Conservation (phyloP, 2,888 invertebrate genomes). For the Autographa pulchrina region DNA sequence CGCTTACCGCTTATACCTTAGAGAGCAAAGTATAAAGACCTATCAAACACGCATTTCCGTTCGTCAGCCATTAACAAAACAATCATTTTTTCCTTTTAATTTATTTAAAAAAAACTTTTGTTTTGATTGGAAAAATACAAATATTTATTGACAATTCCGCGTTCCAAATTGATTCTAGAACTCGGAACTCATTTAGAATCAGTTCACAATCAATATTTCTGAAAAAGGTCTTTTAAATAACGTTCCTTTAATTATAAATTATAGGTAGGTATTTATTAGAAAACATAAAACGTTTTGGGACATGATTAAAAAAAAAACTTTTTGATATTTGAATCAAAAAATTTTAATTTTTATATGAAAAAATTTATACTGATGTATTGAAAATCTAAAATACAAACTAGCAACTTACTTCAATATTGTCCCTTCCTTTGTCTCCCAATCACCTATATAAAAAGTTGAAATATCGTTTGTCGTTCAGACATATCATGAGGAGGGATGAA, state of each 20-base stretch:
- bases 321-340: too few relatives aligned
- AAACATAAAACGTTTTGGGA: too few relatives aligned
- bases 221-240: too few relatives aligned
- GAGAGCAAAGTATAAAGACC: conserved; percentile 37
- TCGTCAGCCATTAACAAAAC: conserved; percentile 66
- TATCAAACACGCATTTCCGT: conserved; percentile 67
- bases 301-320: too few relatives aligned
- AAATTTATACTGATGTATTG: too few relatives aligned
- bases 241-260: too few relatives aligned
- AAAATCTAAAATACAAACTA: too few relatives aligned
- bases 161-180: too few relatives aligned
- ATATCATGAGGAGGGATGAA: conserved; percentile 8
- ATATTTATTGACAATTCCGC: neutral
- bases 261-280: too few relatives aligned
- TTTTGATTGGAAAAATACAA: neutral
- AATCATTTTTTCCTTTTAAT: conserved; percentile 71
- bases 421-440: neutral
- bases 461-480: conserved; percentile 4
- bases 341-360: too few relatives aligned
- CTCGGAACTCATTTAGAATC: too few relatives aligned
- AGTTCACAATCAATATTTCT: too few relatives aligned
- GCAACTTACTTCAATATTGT: neutral
- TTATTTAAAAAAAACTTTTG: conserved; percentile 46
- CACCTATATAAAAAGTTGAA: neutral
- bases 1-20: conserved; percentile 35